Conservation (phyloP, 2,113 vertebrate species). For the Plecturocebus donacophilus region DNA sequence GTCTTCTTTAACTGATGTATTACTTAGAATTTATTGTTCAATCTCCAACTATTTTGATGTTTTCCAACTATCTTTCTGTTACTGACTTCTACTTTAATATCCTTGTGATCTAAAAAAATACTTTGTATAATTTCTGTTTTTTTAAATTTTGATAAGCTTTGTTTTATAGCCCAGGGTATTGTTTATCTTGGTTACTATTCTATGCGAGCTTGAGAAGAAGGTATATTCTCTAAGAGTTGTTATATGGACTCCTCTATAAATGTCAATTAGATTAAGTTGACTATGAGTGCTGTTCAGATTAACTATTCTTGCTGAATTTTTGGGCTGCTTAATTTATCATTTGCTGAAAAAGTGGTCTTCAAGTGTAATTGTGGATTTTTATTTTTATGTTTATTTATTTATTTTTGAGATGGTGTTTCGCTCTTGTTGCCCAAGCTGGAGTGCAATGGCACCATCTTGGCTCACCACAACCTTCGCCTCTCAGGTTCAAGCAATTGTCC, state of each 20-base stretch:
- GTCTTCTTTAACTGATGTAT: neutral
- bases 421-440: too few relatives aligned
- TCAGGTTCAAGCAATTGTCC: too few relatives aligned
- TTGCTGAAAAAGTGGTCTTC: too few relatives aligned
- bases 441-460: too few relatives aligned
- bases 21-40: neutral
- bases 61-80: neutral
- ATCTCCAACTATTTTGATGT: neutral
- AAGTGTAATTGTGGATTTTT: too few relatives aligned
- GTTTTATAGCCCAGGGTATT: neutral
- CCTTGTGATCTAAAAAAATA: neutral
- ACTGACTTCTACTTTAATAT: neutral
- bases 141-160: neutral
- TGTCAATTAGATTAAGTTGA: too few relatives aligned
- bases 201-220: neutral
- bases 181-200: neutral
- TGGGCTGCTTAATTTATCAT: too few relatives aligned
- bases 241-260: neutral
- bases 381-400: too few relatives aligned
- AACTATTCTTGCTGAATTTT: too few relatives aligned
- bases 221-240: neutral
- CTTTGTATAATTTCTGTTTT: neutral
- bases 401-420: too few relatives aligned
- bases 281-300: too few relatives aligned
- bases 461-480: too few relatives aligned